Evolutionary conservation across 2,888 invertebrate genomes (phyloP).

Genomic region (Synanthedon formicaeformis): DNA sequence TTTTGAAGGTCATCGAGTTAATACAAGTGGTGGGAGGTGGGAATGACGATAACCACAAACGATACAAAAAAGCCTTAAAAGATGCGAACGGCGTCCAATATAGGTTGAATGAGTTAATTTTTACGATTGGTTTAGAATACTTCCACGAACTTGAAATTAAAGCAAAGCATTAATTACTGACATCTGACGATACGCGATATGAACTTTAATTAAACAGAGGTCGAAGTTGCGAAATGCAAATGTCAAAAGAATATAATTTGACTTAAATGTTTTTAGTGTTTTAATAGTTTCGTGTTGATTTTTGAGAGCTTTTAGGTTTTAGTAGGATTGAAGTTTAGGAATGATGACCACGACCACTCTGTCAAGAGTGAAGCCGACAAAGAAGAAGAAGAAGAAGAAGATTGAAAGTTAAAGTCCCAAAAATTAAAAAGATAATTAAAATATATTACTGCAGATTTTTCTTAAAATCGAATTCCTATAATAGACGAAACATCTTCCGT

Average conservation of each 20-base stretch:
- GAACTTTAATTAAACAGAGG: conserved; percentile 28
- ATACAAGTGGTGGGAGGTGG: conserved; percentile 20
- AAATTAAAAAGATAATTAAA: too few relatives aligned
- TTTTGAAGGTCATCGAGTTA: conserved; percentile 29
- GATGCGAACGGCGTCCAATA: background rate
- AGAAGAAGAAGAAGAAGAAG: too few relatives aligned
- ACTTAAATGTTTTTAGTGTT: background rate
- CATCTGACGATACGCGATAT: conserved; percentile 17
- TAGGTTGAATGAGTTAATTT: background rate
- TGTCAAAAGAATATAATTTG: conserved; percentile 16
- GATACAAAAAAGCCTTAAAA: background rate
- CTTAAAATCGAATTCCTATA: too few relatives aligned
- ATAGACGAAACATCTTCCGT: too few relatives aligned
- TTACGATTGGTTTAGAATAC: conserved; percentile 6
- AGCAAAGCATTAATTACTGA: conserved; percentile 23
- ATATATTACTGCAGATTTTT: too few relatives aligned
- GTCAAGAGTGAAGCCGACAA: too few relatives aligned
- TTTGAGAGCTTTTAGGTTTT: too few relatives aligned
- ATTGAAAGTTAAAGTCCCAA: too few relatives aligned
- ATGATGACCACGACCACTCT: too few relatives aligned
- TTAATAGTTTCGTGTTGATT: too few relatives aligned
- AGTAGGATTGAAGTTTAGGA: too few relatives aligned
- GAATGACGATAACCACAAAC: conserved; percentile 13
- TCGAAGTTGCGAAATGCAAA: conserved; percentile 24
- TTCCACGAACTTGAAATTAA: conserved; percentile 27